These are phyloP conservation scores for Leguminivora glycinivorella DNA, from an alignment of 1,140 invertebrate genomes.

Conservation along the genomic window DNA sequence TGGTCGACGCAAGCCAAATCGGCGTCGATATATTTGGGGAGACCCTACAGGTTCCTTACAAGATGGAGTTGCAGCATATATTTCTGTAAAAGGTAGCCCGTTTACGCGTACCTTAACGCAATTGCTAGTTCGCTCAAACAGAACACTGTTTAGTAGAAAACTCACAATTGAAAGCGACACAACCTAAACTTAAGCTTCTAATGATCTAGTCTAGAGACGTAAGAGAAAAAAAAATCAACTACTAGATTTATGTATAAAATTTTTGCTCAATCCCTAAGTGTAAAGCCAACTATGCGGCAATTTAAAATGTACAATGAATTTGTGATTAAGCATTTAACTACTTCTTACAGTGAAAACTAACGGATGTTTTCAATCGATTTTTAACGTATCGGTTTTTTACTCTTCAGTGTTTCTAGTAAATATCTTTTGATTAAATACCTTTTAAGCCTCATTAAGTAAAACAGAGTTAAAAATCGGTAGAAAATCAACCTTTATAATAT, in stretches of 20 bases:
- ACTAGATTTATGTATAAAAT: slow-evolving; percentile 30
- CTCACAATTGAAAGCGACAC: slow-evolving; percentile 52
- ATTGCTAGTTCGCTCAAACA: slow-evolving; percentile 52
- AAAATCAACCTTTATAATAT: neutral
- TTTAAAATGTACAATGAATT: slow-evolving; percentile 36
- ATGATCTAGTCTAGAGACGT: slow-evolving; percentile 45
- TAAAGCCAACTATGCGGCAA: slow-evolving; percentile 36
- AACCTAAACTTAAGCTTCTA: slow-evolving; percentile 70
- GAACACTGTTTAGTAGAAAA: slow-evolving; percentile 39
- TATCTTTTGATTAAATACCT: no score
- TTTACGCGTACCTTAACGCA: slow-evolving; percentile 29
- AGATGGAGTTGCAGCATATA: neutral
- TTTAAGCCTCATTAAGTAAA: neutral
- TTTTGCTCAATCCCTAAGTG: slow-evolving; percentile 31
- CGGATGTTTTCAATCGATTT: slow-evolving; percentile 15
- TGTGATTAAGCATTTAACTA: slow-evolving; percentile 42
- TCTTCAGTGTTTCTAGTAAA: neutral
- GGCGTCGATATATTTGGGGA: no score
- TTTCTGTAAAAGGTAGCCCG: neutral
- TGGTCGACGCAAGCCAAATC: no score
- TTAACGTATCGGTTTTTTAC: neutral
- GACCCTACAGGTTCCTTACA: no score
- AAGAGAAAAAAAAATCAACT: slow-evolving; percentile 16
- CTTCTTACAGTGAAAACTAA: slow-evolving; percentile 29
- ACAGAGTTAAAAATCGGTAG: slow-evolving; percentile 1